phyloP scores from a whole-genome alignment of 2,888 invertebrate genomes.

The Ophion ventricosus region DNA sequence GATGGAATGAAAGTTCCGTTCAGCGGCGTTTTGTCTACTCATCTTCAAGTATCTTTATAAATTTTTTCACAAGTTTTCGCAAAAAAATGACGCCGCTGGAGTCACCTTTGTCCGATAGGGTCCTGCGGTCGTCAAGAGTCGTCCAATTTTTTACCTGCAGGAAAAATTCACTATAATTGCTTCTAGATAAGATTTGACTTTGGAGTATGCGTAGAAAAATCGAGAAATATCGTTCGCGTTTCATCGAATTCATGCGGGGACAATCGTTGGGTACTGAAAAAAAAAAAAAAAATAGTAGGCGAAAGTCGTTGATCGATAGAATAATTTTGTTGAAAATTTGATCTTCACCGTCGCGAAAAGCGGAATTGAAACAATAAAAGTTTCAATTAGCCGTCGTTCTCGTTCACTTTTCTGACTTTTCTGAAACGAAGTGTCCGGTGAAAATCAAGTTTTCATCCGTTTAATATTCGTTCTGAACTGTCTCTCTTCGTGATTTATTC shows the following conservation, averaged over 20 bases:
- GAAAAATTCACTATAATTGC: too few species aligned
- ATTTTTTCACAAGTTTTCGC: too few species aligned
- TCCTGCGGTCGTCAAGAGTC: too few species aligned
- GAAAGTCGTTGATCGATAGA: neutral
- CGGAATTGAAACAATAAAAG: slow-evolving; percentile 37
- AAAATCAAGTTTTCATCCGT: slow-evolving; percentile 65
- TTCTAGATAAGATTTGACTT: too few species aligned
- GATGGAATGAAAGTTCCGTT: too few species aligned
- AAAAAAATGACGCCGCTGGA: too few species aligned
- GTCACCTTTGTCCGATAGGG: too few species aligned
- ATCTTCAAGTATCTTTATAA: too few species aligned
- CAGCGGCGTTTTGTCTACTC: too few species aligned
- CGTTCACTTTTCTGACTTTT: neutral
- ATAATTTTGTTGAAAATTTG: neutral
- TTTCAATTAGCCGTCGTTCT: slow-evolving; percentile 43
- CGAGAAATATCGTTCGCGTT: neutral
- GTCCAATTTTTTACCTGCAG: too few species aligned
- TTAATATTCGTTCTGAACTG: slow-evolving; percentile 62
- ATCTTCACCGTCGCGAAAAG: neutral
- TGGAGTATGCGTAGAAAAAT: too few species aligned
- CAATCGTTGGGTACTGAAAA: neutral
- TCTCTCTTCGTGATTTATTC: slow-evolving; percentile 32
- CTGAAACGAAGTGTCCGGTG: slow-evolving; percentile 29
- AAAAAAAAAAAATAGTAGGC: too few species aligned
- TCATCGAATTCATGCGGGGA: neutral